A percentile compares a stretch with the other conserved stretches of the same genome.
phyloP scores from a whole-genome alignment of 2,888 invertebrate genomes.

The Dynastes tityus region DNA sequence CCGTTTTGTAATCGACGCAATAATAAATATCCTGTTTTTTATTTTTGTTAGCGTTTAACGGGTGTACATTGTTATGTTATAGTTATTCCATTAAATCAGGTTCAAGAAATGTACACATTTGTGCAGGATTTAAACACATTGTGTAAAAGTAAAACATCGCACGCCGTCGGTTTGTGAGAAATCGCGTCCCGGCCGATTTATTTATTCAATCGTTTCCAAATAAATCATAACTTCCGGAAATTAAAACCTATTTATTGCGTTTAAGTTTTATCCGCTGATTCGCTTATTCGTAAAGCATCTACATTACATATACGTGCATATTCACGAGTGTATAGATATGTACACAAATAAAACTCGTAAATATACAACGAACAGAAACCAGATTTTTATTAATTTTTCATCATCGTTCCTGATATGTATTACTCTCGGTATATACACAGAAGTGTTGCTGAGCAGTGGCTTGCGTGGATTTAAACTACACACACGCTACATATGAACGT shows the following conservation, averaged over 20 bases:
- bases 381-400: slow-evolving; percentile 48
- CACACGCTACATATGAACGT: background rate
- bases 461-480: background rate
- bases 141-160: background rate
- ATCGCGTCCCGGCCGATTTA: slow-evolving; percentile 1
- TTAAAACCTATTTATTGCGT: slow-evolving; percentile 44
- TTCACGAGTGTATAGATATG: background rate
- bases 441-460: background rate
- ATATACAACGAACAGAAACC: slow-evolving; percentile 33
- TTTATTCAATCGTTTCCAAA: slow-evolving; percentile 31
- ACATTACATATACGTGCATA: background rate
- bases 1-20: background rate
- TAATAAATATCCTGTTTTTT: background rate
- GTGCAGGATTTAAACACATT: slow-evolving; percentile 1
- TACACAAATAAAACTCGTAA: slow-evolving; percentile 34
- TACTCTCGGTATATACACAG: slow-evolving; percentile 4
- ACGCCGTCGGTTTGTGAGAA: background rate
- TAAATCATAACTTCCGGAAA: slow-evolving; percentile 49
- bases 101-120: slow-evolving; percentile 13
- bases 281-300: slow-evolving; percentile 3
- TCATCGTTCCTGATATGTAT: slow-evolving; percentile 16
- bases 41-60: background rate
- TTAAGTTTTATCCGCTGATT: slow-evolving; percentile 30
- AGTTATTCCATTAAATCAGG: slow-evolving; percentile 13
- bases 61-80: slow-evolving; percentile 5